Percentiles rank a stretch among this genome's conserved stretches.
These are phyloP conservation scores for Polyploca ridens DNA, from an alignment of 2,888 invertebrate genomes.

Conservation along the genomic window DNA sequence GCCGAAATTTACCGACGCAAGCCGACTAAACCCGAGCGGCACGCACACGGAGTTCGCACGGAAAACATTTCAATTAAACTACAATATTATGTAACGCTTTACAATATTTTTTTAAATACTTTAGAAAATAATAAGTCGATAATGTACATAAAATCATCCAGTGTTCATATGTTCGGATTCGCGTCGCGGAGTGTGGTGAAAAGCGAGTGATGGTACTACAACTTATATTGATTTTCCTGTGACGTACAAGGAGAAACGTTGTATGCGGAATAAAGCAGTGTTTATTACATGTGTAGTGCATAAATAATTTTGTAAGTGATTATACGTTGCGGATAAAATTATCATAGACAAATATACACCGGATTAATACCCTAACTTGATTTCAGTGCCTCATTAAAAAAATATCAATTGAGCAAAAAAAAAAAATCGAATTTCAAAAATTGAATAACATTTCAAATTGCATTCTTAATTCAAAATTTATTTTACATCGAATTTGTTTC, in stretches of 20 bases:
- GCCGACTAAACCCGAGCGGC: constrained; percentile 57
- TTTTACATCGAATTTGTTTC: neutral
- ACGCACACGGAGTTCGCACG: constrained; percentile 57
- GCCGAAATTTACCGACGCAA: constrained; percentile 51
- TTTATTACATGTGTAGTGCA: constrained; percentile 60
- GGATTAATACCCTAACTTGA: neutral
- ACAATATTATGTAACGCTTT: constrained; percentile 74
- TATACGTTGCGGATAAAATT: neutral
- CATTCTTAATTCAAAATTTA: neutral
- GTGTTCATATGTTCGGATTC: constrained; percentile 28
- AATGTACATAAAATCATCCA: constrained; percentile 35
- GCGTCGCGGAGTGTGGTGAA: constrained; percentile 29
- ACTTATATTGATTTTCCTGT: constrained; percentile 75
- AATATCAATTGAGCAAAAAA: neutral
- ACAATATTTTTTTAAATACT: constrained; percentile 48
- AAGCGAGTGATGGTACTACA: constrained; percentile 44
- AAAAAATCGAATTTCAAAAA: neutral
- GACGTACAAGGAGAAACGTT: constrained; percentile 63
- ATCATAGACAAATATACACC: neutral
- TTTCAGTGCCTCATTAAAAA: constrained; percentile 2
- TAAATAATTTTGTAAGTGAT: constrained; percentile 50
- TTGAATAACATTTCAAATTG: neutral
- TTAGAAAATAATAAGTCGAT: constrained; percentile 26
- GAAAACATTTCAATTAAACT: constrained; percentile 67
- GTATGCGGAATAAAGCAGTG: constrained; percentile 72